Conservation (phyloP, 2,797 vertebrate species). For the Rhabdophis nuchalis region DNA sequence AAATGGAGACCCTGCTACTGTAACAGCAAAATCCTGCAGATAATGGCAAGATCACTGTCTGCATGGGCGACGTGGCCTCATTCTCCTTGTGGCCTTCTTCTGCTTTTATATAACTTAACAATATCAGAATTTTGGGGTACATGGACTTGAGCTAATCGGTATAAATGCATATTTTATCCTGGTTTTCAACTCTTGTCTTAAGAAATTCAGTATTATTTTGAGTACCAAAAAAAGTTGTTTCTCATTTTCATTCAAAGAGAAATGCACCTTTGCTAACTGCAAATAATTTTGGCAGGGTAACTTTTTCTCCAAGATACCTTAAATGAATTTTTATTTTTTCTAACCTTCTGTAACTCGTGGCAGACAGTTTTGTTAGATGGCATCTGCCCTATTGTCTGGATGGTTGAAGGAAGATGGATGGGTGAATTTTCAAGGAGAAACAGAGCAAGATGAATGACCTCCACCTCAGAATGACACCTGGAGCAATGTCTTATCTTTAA, state of each 20-base stretch:
- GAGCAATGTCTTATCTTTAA: constrained; percentile 69
- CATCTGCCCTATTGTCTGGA: constrained; percentile 55
- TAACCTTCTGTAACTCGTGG: constrained; percentile 7
- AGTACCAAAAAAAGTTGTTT: neutral
- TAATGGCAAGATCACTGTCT: neutral
- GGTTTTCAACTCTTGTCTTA: neutral
- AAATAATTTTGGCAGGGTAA: neutral
- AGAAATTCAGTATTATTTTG: neutral
- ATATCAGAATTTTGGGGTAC: neutral
- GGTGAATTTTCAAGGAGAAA: constrained; percentile 66
- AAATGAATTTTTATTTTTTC: neutral
- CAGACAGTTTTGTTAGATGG: constrained; percentile 50
- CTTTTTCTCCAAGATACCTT: constrained; percentile 1
- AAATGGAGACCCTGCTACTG: neutral
- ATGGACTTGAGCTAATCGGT: neutral
- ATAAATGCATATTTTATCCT: neutral
- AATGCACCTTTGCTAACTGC: constrained; percentile 1
- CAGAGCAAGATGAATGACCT: constrained; percentile 69
- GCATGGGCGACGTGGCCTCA: neutral
- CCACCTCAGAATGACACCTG: constrained; percentile 74
- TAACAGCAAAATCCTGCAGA: neutral
- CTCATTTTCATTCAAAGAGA: constrained; percentile 12
- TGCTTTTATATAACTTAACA: neutral
- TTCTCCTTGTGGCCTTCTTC: neutral
- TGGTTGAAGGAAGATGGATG: constrained; percentile 59